Conservation (phyloP, 2,797 vertebrate species). For the Leptoclinus maculatus region DNA sequence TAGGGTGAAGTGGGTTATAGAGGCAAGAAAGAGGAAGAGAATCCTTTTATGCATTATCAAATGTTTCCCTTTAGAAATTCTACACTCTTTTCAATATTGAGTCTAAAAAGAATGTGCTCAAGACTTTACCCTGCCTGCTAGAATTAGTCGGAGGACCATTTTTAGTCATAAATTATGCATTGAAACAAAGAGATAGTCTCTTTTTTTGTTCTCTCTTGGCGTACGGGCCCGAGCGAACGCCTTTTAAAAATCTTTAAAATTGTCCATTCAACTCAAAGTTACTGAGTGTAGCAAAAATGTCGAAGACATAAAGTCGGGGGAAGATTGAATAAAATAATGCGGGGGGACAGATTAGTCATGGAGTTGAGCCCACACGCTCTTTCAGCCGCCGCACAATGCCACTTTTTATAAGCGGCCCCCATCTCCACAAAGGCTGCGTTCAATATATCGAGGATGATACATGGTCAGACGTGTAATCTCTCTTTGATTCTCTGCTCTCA, state of each 20-base stretch:
- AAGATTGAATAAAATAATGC: slow-evolving; percentile 99
- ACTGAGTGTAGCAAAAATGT: slow-evolving; percentile 99
- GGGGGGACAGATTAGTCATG: slow-evolving; percentile 99
- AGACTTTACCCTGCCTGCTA: slow-evolving; percentile 82
- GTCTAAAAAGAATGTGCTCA: slow-evolving; percentile 84
- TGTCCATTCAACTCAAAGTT: slow-evolving; percentile 99
- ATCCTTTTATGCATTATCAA: slow-evolving; percentile 83
- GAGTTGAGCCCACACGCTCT: slow-evolving; percentile 98
- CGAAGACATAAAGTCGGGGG: slow-evolving; percentile 99
- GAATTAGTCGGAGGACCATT: slow-evolving; percentile 87
- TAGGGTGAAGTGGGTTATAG: slow-evolving; percentile 75
- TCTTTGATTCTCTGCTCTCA: slow-evolving; percentile 98
- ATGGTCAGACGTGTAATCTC: slow-evolving; percentile 99
- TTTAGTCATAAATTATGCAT: slow-evolving; percentile 92
- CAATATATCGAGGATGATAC: slow-evolving; percentile 99
- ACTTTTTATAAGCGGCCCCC: slow-evolving; percentile 97
- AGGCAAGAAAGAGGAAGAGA: slow-evolving; percentile 67
- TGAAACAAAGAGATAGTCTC: slow-evolving; percentile 98
- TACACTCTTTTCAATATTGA: slow-evolving; percentile 85
- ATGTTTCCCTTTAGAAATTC: slow-evolving; percentile 86
- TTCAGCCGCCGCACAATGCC: slow-evolving; percentile 96
- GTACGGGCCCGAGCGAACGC: slow-evolving; percentile 93
- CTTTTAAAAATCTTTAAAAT: slow-evolving; percentile 99
- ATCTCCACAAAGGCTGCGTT: slow-evolving; percentile 98
- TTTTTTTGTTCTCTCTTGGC: slow-evolving; percentile 86